Evolutionary conservation across 2,797 vertebrate genomes (phyloP).

Genomic region (Gymnopithys bicolor): DNA sequence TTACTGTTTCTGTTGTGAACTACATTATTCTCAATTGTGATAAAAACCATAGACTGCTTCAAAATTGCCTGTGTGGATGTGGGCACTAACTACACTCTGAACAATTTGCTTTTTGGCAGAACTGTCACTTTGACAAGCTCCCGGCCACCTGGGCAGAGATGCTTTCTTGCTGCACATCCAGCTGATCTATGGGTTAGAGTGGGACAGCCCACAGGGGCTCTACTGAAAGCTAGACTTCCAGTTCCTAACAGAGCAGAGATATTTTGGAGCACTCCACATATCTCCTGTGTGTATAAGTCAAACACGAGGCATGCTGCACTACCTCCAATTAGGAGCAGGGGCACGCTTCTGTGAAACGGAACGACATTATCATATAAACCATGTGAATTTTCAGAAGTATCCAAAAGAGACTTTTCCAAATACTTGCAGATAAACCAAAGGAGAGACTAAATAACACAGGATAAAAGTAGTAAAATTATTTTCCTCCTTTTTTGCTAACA

Average conservation of each 20-base stretch:
- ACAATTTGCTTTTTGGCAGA: background rate
- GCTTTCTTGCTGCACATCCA: background rate
- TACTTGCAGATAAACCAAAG: slow-evolving; percentile 4
- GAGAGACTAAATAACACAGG: background rate
- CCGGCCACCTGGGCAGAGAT: background rate
- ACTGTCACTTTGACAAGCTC: background rate
- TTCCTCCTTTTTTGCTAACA: background rate
- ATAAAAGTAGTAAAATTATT: background rate
- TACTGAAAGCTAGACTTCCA: background rate
- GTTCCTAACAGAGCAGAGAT: background rate
- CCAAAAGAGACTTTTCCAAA: background rate
- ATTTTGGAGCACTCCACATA: background rate
- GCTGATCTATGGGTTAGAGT: rapidly evolving
- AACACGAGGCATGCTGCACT: background rate
- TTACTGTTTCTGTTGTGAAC: background rate
- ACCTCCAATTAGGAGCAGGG: slow-evolving; percentile 19
- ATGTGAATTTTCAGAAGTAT: background rate
- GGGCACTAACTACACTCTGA: background rate
- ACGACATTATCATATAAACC: background rate
- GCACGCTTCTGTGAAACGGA: background rate
- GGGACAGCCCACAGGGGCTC: background rate
- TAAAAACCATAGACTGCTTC: background rate
- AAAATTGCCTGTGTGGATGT: background rate
- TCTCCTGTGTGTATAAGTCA: slow-evolving; percentile 10
- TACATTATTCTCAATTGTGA: background rate